A percentile compares a stretch with the other conserved stretches of the same genome.
phyloP scores from a whole-genome alignment of 1,140 invertebrate genomes.

The Meloidogyne floridensis region DNA sequence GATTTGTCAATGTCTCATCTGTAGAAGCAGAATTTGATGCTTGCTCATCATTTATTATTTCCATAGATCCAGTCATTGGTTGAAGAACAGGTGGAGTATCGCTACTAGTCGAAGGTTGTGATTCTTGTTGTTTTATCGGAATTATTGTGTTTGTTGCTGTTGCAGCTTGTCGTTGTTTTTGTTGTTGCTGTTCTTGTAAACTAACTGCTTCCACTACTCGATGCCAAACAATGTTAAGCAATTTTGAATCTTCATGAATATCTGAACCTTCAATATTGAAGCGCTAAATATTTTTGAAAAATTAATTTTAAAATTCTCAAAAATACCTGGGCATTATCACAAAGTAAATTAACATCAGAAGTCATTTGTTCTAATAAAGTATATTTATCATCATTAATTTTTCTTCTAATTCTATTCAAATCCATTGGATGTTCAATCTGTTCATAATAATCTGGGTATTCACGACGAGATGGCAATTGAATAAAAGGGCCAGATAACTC shows the following conservation, averaged over 20 bases:
- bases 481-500: slow-evolving; percentile 35
- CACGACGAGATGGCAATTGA: slow-evolving; percentile 40
- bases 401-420: slow-evolving; percentile 39
- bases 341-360: slow-evolving; percentile 38
- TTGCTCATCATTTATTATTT: neutral
- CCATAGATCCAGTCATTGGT: neutral
- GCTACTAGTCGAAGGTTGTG: neutral
- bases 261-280: slow-evolving; percentile 43
- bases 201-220: slow-evolving; percentile 21
- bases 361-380: slow-evolving; percentile 34
- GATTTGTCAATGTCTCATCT: neutral
- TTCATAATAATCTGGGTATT: slow-evolving; percentile 44
- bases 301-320: slow-evolving; percentile 3
- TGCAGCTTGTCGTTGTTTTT: neutral
- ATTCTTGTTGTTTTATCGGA: neutral
- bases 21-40: neutral
- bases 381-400: slow-evolving; percentile 42
- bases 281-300: slow-evolving; percentile 21
- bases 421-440: slow-evolving; percentile 46
- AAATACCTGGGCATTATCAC: slow-evolving; percentile 42
- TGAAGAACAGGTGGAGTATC: neutral
- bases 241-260: slow-evolving; percentile 37
- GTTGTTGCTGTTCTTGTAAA: slow-evolving; percentile 5
- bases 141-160: neutral
- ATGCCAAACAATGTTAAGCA: slow-evolving; percentile 40